phyloP scores from a whole-genome alignment of 2,113 vertebrate genomes.

The Miniopterus natalensis region DNA sequence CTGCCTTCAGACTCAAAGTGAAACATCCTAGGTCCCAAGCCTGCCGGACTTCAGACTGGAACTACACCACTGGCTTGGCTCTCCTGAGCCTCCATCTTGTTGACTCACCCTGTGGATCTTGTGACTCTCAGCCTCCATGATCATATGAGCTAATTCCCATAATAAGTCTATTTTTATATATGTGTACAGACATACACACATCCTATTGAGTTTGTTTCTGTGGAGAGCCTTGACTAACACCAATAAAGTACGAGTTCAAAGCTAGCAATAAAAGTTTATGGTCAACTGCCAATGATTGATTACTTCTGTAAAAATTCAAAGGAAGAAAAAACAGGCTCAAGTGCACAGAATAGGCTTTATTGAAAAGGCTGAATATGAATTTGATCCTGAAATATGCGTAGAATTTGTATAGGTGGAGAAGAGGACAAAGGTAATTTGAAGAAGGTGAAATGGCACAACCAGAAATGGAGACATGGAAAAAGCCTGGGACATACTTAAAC shows the following conservation, averaged over 20 bases:
- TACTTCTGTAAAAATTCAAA: constrained; percentile 32
- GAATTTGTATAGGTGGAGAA: not conserved
- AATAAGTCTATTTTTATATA: not conserved
- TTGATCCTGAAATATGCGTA: constrained; percentile 49
- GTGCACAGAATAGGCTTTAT: not conserved
- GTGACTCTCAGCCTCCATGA: not conserved
- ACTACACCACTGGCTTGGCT: not conserved
- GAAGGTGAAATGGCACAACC: constrained; percentile 11
- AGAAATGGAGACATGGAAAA: constrained; percentile 36
- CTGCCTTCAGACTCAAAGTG: not conserved
- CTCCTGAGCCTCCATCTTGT: not conserved
- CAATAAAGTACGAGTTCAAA: constrained; percentile 47
- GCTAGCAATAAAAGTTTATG: constrained; percentile 39
- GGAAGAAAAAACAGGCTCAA: not conserved
- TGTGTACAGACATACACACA: not conserved
- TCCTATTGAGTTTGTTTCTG: not conserved
- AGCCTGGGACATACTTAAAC: not conserved
- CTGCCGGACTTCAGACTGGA: not conserved
- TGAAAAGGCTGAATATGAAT: constrained; percentile 1
- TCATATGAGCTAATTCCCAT: not conserved
- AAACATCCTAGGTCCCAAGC: constrained; percentile 16
- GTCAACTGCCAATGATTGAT: not conserved
- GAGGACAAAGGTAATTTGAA: constrained; percentile 16
- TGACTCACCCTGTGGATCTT: not conserved
- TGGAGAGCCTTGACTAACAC: constrained; percentile 34